Evolutionary conservation across 92 coral and sea anemone genomes (phyloP).

Genomic region (Porites evermanni): DNA sequence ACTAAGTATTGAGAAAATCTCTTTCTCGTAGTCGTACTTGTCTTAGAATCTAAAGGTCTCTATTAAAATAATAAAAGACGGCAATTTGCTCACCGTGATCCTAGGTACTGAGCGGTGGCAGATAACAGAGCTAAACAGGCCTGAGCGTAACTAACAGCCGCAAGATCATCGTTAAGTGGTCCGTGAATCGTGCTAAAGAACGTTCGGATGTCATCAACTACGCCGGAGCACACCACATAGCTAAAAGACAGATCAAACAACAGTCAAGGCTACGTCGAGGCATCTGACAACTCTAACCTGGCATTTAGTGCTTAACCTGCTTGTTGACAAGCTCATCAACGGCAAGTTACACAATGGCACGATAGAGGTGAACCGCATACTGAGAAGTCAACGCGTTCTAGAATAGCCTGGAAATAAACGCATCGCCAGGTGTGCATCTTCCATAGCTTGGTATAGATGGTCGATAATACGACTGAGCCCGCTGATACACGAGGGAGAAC

Average conservation of each 20-base stretch:
- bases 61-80: neutral
- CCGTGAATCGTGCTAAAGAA: constrained; percentile 79
- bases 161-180: constrained; percentile 79
- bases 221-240: constrained; percentile 92
- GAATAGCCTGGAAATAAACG: too few species aligned
- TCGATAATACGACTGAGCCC: too few species aligned
- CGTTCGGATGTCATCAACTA: constrained; percentile 83
- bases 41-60: too few species aligned
- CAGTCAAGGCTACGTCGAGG: neutral
- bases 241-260: constrained; percentile 48
- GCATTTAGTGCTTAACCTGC: neutral
- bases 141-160: constrained; percentile 71
- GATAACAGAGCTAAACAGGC: constrained; percentile 84
- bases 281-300: neutral
- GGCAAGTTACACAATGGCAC: too few species aligned
- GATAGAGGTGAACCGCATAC: too few species aligned
- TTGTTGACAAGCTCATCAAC: too few species aligned
- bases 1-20: too few species aligned
- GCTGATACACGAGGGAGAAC: too few species aligned
- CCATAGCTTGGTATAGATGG: too few species aligned
- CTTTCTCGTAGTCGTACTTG: too few species aligned
- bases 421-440: too few species aligned
- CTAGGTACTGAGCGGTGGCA: constrained; percentile 81
- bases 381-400: too few species aligned
- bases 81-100: constrained; percentile 72